These are phyloP conservation scores for Hirtodrosophila alboralis DNA, from an alignment of 2,888 invertebrate species.

Conservation along the genomic window DNA sequence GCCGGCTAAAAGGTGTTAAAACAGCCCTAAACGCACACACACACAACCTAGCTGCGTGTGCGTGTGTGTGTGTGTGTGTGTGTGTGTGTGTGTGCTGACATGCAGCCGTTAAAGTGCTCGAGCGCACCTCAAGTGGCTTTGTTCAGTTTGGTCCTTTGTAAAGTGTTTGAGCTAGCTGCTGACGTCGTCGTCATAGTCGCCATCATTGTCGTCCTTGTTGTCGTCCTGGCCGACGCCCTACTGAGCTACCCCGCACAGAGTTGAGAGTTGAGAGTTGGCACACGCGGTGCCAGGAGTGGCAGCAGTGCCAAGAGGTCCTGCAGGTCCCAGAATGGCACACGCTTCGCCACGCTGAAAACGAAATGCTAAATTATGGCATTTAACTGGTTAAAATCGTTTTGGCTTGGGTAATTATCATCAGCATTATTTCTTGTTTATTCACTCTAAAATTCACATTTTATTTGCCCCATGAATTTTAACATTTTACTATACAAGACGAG, in stretches of 20 bases:
- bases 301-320: conserved; percentile 32
- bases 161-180: conserved; percentile 70
- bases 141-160: conserved; percentile 76
- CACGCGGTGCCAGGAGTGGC: too few relatives aligned
- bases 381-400: conserved; percentile 71
- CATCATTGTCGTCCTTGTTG: conserved; percentile 15
- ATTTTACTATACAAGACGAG: conserved; percentile 26
- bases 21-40: conserved; percentile 68
- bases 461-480: conserved; percentile 54
- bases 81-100: conserved; percentile 63
- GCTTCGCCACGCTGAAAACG: conserved; percentile 45
- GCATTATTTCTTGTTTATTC: conserved; percentile 75
- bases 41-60: conserved; percentile 22
- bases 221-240: conserved; percentile 24
- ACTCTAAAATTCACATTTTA: conserved; percentile 75
- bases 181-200: conserved; percentile 35
- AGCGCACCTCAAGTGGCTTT: conserved; percentile 80
- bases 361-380: conserved; percentile 76
- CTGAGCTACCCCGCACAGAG: conserved; percentile 25
- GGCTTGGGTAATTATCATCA: conserved; percentile 75
- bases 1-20: conserved; percentile 73
- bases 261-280: too few relatives aligned
- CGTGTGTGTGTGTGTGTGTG: conserved; percentile 7
- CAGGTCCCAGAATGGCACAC: conserved; percentile 39
- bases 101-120: conserved; percentile 79